A percentile compares a stretch with the other conserved stretches of the same genome.
Evolutionary conservation across 1,140 invertebrate genomes (phyloP).

Genomic region (Lepidostoma basale): DNA sequence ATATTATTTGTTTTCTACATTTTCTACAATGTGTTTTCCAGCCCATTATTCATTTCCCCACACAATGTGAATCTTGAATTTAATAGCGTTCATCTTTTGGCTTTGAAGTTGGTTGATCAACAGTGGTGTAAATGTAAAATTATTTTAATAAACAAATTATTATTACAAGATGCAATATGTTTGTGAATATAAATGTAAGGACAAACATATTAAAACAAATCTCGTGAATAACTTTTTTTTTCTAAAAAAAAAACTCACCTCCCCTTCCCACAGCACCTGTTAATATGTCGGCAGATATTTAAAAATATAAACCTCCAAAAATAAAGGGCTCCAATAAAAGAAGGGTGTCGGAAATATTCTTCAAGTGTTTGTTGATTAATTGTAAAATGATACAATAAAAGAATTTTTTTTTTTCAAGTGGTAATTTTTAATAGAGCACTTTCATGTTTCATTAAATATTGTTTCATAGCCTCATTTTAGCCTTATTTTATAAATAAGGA

Average conservation of each 20-base stretch:
- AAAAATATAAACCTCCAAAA: no score
- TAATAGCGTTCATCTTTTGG: neutral
- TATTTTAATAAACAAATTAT: slow-evolving; percentile 47
- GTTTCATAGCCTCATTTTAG: no score
- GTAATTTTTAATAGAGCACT: no score
- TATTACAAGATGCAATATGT: slow-evolving; percentile 29
- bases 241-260: no score
- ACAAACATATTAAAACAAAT: slow-evolving; percentile 20
- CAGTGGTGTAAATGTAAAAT: slow-evolving; percentile 45
- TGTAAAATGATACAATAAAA: no score
- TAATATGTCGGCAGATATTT: neutral
- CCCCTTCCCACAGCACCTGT: neutral
- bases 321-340: no score
- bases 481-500: no score
- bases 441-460: no score
- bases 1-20: slow-evolving; percentile 17
- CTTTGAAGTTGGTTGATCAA: slow-evolving; percentile 36
- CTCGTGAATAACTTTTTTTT: slow-evolving; percentile 11
- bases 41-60: no score
- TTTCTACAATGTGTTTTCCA: neutral
- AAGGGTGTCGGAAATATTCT: no score
- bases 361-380: no score
- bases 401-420: no score
- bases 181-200: slow-evolving; percentile 26
- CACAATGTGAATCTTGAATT: neutral